These are phyloP conservation scores for Peromyscus nudipes DNA, from an alignment of 2,797 vertebrate genomes.

Conservation along the genomic window DNA sequence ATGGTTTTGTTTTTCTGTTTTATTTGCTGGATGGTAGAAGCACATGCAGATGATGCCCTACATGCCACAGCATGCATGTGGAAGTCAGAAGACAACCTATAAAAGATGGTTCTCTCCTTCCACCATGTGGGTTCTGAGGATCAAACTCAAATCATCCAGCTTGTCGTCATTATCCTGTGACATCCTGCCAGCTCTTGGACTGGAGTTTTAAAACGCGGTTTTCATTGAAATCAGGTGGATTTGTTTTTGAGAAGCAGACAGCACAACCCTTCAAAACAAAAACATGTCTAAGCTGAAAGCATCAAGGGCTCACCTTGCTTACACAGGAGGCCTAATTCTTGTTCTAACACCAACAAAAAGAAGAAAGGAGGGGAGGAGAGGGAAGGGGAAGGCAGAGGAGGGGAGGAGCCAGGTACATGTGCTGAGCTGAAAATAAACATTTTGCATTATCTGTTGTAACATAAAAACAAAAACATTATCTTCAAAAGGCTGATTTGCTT, in stretches of 20 bases:
- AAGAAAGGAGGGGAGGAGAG: background rate
- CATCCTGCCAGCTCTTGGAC: background rate
- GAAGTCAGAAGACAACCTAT: background rate
- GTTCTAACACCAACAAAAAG: background rate
- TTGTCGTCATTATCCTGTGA: background rate
- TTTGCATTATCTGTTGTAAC: slow-evolving; percentile 39
- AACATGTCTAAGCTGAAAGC: background rate
- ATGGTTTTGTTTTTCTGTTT: background rate
- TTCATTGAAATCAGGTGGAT: background rate
- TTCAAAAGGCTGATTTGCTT: slow-evolving; percentile 10
- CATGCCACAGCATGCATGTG: background rate
- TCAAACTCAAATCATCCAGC: background rate
- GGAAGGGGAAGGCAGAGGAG: too few species aligned
- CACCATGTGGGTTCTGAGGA: background rate
- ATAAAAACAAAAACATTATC: slow-evolving; percentile 22
- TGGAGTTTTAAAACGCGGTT: background rate
- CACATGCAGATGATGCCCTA: background rate
- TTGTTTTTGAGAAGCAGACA: background rate
- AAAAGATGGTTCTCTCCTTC: background rate
- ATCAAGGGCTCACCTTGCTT: background rate
- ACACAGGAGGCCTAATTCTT: background rate
- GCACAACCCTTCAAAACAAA: slow-evolving; percentile 34
- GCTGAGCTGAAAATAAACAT: slow-evolving; percentile 20
- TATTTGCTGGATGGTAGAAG: background rate
- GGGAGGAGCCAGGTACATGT: accelerated